phyloP scores from a whole-genome alignment of 2,797 vertebrate species.

The Galaxias olidus region DNA sequence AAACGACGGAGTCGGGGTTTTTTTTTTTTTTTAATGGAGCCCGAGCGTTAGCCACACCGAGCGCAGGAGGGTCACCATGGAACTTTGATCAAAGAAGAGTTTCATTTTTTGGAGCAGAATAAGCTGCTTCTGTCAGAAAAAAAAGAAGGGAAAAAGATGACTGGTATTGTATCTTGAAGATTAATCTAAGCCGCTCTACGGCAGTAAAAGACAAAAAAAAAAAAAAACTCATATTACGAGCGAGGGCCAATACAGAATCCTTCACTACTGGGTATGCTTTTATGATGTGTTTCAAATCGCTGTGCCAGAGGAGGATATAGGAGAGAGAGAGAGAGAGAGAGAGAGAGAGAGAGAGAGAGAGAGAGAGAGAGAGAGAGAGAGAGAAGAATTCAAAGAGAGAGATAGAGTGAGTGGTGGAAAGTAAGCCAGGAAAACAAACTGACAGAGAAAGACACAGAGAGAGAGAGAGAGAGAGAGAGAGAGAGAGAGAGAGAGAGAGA shows the following conservation, averaged over 20 bases:
- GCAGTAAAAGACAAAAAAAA: constrained; percentile 22
- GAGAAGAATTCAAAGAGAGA: neutral
- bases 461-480: constrained; percentile 7
- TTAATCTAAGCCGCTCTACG: constrained; percentile 68
- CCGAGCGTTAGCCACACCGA: too few relatives aligned
- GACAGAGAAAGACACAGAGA: neutral
- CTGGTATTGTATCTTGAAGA: constrained; percentile 55
- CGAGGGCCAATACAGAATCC: constrained; percentile 41
- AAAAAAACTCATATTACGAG: constrained; percentile 27
- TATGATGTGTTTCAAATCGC: neutral
- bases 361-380: constrained; percentile 4
- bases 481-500: neutral
- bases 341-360: neutral
- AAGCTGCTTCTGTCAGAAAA: too few relatives aligned
- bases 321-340: constrained; percentile 3
- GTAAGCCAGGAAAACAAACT: neutral
- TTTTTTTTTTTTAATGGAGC: too few relatives aligned
- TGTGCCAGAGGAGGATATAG: neutral
- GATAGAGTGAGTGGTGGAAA: neutral
- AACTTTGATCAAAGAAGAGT: too few relatives aligned
- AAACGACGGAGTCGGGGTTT: too few relatives aligned
- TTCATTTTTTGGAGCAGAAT: too few relatives aligned
- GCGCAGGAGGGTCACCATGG: too few relatives aligned
- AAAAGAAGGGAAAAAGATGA: constrained; percentile 11
- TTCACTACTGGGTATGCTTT: neutral